Evolutionary conservation across 53 echinoderm and acorn worm species (phyloP).

Genomic region (Arbacia lixula): DNA sequence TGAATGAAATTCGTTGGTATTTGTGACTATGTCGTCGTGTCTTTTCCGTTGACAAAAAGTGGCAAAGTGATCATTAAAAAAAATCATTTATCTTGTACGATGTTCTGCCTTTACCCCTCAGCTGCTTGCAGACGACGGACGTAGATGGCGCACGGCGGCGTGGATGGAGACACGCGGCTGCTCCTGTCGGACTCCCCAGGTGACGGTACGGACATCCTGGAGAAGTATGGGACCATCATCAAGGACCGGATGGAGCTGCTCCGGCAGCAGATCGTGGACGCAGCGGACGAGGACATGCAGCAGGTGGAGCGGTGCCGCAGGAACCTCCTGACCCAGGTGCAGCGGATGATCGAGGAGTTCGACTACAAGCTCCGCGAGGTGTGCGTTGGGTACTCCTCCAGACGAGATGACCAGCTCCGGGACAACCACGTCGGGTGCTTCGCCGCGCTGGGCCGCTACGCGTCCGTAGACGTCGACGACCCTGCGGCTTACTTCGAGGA

Average conservation of each 20-base stretch:
- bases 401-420: not conserved
- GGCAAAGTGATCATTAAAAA: no score
- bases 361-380: slow-evolving; percentile 48
- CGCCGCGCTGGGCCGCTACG: not conserved
- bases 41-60: no score
- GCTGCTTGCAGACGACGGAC: not conserved
- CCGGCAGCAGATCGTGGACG: slow-evolving; percentile 15
- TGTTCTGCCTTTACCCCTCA: not conserved
- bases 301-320: slow-evolving; percentile 23
- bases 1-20: no score
- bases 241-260: slow-evolving; percentile 34
- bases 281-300: slow-evolving; percentile 43
- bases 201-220: slow-evolving; percentile 23
- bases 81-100: no score
- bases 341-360: slow-evolving; percentile 45
- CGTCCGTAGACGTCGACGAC: slow-evolving; percentile 19
- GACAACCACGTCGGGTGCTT: slow-evolving; percentile 18
- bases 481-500: slow-evolving; percentile 34
- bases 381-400: slow-evolving; percentile 14
- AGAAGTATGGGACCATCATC: slow-evolving; percentile 31
- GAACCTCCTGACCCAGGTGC: slow-evolving; percentile 21
- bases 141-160: slow-evolving; percentile 20
- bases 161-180: not conserved
- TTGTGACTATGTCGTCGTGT: no score
- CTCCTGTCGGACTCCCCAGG: slow-evolving; percentile 10